Base-by-base conservation (phyloP, 1,140 invertebrate species). In the Saccostrea cuccullata region DNA sequence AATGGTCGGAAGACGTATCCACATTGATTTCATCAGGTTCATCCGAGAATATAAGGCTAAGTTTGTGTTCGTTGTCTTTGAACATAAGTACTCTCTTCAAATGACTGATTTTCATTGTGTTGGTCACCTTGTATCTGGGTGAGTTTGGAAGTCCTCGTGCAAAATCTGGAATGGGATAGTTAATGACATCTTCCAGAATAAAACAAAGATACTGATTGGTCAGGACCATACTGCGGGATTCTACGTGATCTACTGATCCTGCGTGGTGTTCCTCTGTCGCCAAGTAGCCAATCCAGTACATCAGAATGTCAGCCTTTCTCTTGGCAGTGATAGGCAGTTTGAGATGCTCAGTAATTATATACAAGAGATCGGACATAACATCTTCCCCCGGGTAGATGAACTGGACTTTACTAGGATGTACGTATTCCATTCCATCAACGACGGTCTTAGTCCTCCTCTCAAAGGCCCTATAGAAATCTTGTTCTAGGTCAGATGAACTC, bases 141-240 rank as follows among this genome's bases (percentile, higher is more conserved):
- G 91, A 92, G 73, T 92, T 92, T 20, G 94, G 94, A 23, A 93
- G 82, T 26, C 92, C 92, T 47, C 93, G 84, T 13, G 93, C 94
- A 92, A 94, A 95, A 55, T 94, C 94, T n/a, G 94, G 94, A 17
- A 95, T 87, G 9, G 94, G 94, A 87, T 95, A 95, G 89, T 92
- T 94, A 11, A 94, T 93, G 20, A 93, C 82, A 91, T 95, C 94
- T 82, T 95, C 94, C 77, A 88, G 88, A 0, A 92, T 89, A 12
- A 95, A 87, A 88, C 92, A 93, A 15, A 95, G 55, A 85, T 93
- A 91, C 20, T 90, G 87, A 85, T 92, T 91, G 64, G 93, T 94
- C n/a, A 95, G 84, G 47, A 94, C 92, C n/a, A 95, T 77, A 64
- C 91, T 93, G 12, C 92, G 87, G 13, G 93, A 86, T 82, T 89